Evolutionary conservation across 1,140 invertebrate species (phyloP).

Genomic region (Drosophila melanica): DNA sequence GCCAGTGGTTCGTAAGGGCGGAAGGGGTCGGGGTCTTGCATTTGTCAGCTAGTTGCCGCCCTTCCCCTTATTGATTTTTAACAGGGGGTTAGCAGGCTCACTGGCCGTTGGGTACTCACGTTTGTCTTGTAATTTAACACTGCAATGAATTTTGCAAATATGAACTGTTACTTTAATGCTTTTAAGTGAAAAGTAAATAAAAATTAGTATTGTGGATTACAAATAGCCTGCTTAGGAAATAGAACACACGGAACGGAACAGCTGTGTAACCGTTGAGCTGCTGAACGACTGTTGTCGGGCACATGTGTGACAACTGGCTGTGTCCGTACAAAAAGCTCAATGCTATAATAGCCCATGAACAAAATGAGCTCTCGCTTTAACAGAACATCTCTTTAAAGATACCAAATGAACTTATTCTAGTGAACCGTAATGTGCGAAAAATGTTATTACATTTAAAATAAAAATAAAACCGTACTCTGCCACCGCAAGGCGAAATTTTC

Average conservation of each 20-base stretch:
- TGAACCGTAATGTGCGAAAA: neutral
- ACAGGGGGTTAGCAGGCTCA: neutral
- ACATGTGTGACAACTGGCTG: conserved; percentile 38
- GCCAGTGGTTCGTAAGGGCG: conserved; percentile 21
- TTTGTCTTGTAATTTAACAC: conserved; percentile 57
- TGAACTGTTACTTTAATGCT: conserved; percentile 41
- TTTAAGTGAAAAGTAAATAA: conserved; percentile 61
- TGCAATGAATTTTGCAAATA: conserved; percentile 71
- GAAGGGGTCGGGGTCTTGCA: conserved; percentile 1
- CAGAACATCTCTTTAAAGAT: neutral
- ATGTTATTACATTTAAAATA: no score
- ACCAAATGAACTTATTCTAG: neutral
- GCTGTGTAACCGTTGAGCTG: conserved; percentile 29
- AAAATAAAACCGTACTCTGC: no score
- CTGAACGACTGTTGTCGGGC: conserved; percentile 11
- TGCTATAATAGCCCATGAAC: conserved; percentile 8
- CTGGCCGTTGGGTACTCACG: conserved; percentile 47
- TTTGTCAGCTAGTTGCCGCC: conserved; percentile 27
- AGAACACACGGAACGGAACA: conserved; percentile 31
- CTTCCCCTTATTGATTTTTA: conserved; percentile 67
- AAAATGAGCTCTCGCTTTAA: neutral
- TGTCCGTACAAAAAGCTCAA: conserved; percentile 3
- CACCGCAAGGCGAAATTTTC: conserved; percentile 39
- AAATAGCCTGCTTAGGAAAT: conserved; percentile 48
- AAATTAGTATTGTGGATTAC: conserved; percentile 41